phyloP scores from a whole-genome alignment of 1,140 invertebrate genomes.

The Parapsyche elsis region DNA sequence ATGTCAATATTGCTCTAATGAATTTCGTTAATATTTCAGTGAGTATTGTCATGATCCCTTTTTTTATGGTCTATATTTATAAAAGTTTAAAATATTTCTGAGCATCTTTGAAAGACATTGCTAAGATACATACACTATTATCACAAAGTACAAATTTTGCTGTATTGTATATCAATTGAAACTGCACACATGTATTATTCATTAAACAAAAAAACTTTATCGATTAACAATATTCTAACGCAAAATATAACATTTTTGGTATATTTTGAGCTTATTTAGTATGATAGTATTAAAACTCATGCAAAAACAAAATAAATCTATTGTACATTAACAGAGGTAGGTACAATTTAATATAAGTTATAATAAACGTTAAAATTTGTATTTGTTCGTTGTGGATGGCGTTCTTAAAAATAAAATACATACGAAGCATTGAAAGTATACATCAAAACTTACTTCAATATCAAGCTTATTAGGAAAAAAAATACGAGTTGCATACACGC shows the following conservation, averaged over 20 bases:
- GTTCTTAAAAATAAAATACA: neutral
- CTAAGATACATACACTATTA: too few relatives aligned
- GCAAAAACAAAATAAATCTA: neutral
- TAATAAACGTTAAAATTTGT: conserved; percentile 11
- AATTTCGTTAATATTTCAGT: too few relatives aligned
- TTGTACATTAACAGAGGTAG: neutral
- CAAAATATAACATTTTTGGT: conserved; percentile 1
- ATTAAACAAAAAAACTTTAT: too few relatives aligned
- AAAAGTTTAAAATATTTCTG: too few relatives aligned
- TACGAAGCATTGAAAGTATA: neutral
- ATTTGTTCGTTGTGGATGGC: neutral
- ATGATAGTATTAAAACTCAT: neutral
- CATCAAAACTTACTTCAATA: neutral
- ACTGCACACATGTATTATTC: too few relatives aligned
- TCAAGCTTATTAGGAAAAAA: neutral
- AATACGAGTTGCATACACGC: neutral
- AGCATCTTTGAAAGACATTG: too few relatives aligned
- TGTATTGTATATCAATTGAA: too few relatives aligned
- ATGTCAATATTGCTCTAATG: too few relatives aligned
- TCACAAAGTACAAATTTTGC: too few relatives aligned
- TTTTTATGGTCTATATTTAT: too few relatives aligned
- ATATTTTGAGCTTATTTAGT: conserved; percentile 20
- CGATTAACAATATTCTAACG: too few relatives aligned
- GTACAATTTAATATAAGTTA: neutral
- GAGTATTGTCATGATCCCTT: too few relatives aligned